Conservation (phyloP, 2,113 vertebrate genomes). For the Pampusana beccarii region DNA sequence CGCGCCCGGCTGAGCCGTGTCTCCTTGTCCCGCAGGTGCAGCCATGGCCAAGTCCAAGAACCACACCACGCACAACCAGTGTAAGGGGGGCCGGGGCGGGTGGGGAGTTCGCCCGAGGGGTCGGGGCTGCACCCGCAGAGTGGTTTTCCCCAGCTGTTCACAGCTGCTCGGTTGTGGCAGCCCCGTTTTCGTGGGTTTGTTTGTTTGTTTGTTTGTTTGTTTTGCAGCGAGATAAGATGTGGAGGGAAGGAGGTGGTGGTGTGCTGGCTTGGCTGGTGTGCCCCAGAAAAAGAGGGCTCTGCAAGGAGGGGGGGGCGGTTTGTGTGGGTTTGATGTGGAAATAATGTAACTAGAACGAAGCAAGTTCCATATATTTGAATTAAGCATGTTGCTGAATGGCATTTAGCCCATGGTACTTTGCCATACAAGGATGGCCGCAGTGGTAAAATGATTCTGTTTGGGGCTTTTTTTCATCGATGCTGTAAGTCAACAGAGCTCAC, state of each 20-base stretch:
- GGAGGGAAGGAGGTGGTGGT: rapidly evolving
- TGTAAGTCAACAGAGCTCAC: not conserved
- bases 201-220: no score
- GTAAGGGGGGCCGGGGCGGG: constrained; percentile 76
- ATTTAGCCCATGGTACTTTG: not conserved
- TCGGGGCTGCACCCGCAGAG: rapidly evolving
- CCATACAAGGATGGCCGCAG: rapidly evolving
- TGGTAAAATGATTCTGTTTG: not conserved
- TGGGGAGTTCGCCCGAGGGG: no score
- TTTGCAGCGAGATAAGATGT: rapidly evolving
- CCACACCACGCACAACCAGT: constrained; percentile 98
- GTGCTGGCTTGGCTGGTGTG: rapidly evolving
- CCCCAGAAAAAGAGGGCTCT: rapidly evolving
- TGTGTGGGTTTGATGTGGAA: rapidly evolving
- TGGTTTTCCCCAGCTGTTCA: rapidly evolving
- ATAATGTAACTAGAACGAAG: rapidly evolving
- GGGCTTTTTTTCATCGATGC: not conserved
- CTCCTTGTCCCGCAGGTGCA: constrained; percentile 48
- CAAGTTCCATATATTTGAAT: rapidly evolving
- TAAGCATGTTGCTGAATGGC: rapidly evolving
- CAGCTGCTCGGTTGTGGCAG: rapidly evolving
- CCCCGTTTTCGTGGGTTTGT: rapidly evolving
- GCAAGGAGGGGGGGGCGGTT: rapidly evolving
- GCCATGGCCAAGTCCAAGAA: constrained; percentile 99
- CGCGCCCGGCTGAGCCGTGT: not conserved